These are phyloP conservation scores for Lithosia quadra DNA, from an alignment of 2,888 invertebrate genomes.

Conservation along the genomic window DNA sequence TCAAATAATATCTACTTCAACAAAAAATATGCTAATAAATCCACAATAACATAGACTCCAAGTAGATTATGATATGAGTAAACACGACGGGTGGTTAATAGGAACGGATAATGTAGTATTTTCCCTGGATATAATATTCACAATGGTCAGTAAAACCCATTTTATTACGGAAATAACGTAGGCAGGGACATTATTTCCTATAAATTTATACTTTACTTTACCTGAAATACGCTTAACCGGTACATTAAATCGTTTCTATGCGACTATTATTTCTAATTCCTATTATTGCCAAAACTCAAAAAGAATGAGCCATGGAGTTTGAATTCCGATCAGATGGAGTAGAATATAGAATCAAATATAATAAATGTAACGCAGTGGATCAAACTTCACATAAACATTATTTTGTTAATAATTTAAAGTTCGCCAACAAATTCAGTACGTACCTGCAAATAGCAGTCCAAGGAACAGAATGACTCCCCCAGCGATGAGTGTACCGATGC, in stretches of 20 bases:
- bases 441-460: constrained; percentile 88
- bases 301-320: background rate
- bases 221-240: background rate
- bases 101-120: background rate
- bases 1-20: background rate
- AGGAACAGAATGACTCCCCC: constrained; percentile 88
- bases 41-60: too few species aligned
- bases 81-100: background rate
- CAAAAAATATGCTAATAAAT: background rate
- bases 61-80: background rate
- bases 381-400: background rate
- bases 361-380: too few species aligned
- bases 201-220: too few species aligned
- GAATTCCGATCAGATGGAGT: too few species aligned
- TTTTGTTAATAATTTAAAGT: background rate
- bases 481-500: constrained; percentile 88
- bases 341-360: too few species aligned
- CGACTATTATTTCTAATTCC: background rate
- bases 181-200: too few species aligned
- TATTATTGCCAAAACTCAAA: too few species aligned
- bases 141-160: too few species aligned
- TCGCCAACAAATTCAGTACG: constrained; percentile 39
- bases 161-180: too few species aligned
- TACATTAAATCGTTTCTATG: background rate
- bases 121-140: background rate